Base-by-base conservation (phyloP, 2,888 invertebrate genomes). In the Biston stratarius region DNA sequence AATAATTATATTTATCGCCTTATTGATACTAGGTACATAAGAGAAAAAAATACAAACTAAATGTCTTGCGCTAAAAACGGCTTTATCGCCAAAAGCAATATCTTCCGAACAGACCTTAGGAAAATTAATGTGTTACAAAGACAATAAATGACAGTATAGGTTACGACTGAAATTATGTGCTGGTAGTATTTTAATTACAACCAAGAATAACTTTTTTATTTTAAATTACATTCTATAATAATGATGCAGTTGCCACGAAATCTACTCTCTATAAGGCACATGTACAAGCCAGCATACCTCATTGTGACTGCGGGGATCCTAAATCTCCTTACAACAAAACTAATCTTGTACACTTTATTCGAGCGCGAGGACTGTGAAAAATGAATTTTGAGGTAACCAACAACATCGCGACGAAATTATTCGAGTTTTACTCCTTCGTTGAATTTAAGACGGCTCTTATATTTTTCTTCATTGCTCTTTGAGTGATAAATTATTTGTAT, bases 341-440 rank as follows among this genome's bases (percentile, higher is more conserved):
- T 87, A 85, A 88, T 89, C 86, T 82, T 75, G 78, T 76, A 79
- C 80, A 83, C 84, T 86, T 85, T 86, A 85, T 84, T 82, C 79
- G 66, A 75, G 77, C 80, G 77, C 77, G 71, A 67, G 75, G 71
- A 75, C 78, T 80, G 83, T 85, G 84, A 86, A 88, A 90, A 88
- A 88, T 87, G 79, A 85, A 90, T 86, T 90, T 86, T 77, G 80
- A 83, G 82, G 79, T 81, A 80, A 81, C 77, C 78, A 74, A 81
- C 79, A 78, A 84, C 56, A 85, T 84, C 85, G 81, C 76, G 81
- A 80, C 70, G 80, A 81, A 85, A 87, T 87, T 85, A 88, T 88
- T 86, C 81, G 73, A 79, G 73, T 68, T 76, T 77, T 69, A 63
- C 69, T 71, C 75, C 77, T 78, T 80, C 67, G 69, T 71, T 64